These are phyloP conservation scores for Lepetodrilus schrolli DNA, from an alignment of 2,888 invertebrate species.

Conservation along the genomic window DNA sequence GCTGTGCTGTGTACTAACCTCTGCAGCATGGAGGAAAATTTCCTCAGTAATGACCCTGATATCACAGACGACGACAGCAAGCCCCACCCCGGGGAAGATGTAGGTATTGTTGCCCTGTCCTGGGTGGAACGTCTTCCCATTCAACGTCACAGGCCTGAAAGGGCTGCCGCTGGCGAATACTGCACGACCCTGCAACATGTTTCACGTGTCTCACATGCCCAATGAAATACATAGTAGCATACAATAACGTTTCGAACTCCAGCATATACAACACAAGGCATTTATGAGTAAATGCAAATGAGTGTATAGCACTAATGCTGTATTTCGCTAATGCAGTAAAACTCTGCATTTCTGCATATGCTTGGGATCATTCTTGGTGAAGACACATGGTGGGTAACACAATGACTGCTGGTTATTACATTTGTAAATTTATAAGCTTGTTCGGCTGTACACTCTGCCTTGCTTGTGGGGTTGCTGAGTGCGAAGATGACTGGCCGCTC, in stretches of 20 bases:
- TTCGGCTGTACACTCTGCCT: constrained; percentile 98
- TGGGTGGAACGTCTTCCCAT: constrained; percentile 87
- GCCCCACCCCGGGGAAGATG: constrained; percentile 86
- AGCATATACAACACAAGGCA: no score
- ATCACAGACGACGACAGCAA: constrained; percentile 94
- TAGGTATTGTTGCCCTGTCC: constrained; percentile 86
- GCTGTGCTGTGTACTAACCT: constrained; percentile 77
- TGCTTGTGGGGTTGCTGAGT: constrained; percentile 97
- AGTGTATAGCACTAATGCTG: no score
- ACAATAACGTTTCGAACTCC: no score
- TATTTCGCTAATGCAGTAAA: no score
- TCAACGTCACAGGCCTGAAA: constrained; percentile 87
- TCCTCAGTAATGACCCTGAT: constrained; percentile 94
- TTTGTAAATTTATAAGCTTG: constrained; percentile 91
- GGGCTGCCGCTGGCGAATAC: constrained; percentile 97
- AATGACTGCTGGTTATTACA: no score
- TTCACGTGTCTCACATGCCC: background rate
- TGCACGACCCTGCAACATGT: constrained; percentile 84
- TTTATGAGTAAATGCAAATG: no score
- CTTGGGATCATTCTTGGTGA: no score
- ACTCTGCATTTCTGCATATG: no score
- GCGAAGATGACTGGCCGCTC: constrained; percentile 95
- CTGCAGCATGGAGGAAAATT: constrained; percentile 94
- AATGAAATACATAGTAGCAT: no score
- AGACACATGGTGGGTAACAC: no score